Evolutionary conservation across 1,140 invertebrate genomes (phyloP).

Genomic region (Mercenaria mercenaria): DNA sequence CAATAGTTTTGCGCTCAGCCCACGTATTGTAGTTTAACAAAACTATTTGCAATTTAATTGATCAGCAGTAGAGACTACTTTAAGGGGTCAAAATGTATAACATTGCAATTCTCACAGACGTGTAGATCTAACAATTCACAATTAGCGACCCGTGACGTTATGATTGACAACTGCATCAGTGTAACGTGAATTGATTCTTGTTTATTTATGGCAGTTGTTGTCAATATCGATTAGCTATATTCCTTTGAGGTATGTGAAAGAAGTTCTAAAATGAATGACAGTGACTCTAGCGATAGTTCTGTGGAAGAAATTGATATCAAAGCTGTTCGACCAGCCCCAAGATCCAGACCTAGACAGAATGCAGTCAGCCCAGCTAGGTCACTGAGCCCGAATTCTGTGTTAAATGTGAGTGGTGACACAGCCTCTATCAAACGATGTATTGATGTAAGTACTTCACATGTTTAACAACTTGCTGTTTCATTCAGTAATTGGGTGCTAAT

Average conservation of each 20-base stretch:
- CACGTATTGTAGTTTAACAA: too few species aligned
- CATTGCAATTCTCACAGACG: not conserved
- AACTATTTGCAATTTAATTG: too few species aligned
- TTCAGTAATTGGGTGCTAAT: too few species aligned
- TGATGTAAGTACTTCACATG: slow-evolving; percentile 43
- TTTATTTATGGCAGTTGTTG: not conserved
- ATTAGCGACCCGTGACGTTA: not conserved
- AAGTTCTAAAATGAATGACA: not conserved
- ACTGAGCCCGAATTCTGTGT: slow-evolving; percentile 54
- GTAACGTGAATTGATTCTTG: not conserved
- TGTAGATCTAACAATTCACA: not conserved
- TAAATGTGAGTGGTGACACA: slow-evolving; percentile 29
- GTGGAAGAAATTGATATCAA: slow-evolving; percentile 62
- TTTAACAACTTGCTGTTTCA: too few species aligned
- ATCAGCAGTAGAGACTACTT: too few species aligned
- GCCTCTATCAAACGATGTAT: slow-evolving; percentile 44
- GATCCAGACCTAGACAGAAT: not conserved
- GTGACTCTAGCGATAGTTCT: slow-evolving; percentile 30
- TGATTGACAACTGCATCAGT: not conserved
- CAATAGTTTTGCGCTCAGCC: too few species aligned
- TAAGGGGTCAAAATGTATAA: too few species aligned
- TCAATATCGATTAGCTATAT: not conserved
- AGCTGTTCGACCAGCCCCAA: slow-evolving; percentile 16
- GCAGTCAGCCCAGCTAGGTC: slow-evolving; percentile 36
- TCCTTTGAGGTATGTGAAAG: not conserved